Conservation (phyloP, 1,140 invertebrate species). For the Cheumatopsyche charites region DNA sequence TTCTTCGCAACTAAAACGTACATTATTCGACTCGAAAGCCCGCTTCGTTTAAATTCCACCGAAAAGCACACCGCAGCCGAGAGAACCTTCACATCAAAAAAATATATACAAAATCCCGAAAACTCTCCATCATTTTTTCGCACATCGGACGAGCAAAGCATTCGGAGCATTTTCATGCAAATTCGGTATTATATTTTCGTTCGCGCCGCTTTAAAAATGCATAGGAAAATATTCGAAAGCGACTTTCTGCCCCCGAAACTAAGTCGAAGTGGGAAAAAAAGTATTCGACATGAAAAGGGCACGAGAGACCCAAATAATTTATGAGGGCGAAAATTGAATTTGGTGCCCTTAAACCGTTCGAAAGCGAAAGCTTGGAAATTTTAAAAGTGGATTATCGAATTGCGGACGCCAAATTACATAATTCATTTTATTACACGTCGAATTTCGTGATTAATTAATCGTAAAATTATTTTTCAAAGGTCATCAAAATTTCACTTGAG, state of each 20-base stretch:
- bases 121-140: too few species aligned
- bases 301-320: constrained; percentile 19
- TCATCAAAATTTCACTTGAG: too few species aligned
- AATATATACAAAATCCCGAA: too few species aligned
- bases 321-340: constrained; percentile 32
- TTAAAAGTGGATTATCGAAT: constrained; percentile 29
- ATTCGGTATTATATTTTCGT: too few species aligned
- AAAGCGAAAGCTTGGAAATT: constrained; percentile 5
- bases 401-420: constrained; percentile 7
- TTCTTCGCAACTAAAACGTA: background rate
- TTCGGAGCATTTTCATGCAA: too few species aligned
- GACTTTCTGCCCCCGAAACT: background rate
- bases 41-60: background rate
- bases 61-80: background rate
- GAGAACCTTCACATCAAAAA: too few species aligned
- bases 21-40: background rate
- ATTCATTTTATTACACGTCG: too few species aligned
- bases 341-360: background rate
- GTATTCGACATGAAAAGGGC: constrained; percentile 25
- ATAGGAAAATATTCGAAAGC: background rate
- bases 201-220: background rate
- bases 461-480: too few species aligned
- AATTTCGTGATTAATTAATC: too few species aligned
- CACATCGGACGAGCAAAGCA: too few species aligned
- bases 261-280: background rate